These are phyloP conservation scores for Sorex maritimensis DNA, from an alignment of 2,797 vertebrate genomes.

Conservation along the genomic window DNA sequence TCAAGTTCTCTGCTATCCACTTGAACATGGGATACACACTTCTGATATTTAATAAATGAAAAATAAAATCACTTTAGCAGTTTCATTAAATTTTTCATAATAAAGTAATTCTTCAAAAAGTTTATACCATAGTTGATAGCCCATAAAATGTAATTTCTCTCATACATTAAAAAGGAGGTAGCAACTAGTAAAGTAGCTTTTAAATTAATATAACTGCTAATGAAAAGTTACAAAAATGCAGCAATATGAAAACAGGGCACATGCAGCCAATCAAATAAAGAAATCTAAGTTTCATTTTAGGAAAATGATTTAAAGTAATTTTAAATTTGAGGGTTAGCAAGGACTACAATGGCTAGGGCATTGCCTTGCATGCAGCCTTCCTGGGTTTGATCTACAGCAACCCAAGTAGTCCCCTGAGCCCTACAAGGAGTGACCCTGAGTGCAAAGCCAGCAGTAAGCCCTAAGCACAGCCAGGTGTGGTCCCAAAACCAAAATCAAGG, in stretches of 20 bases:
- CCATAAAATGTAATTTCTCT: conserved; percentile 48
- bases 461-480: no score
- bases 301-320: conserved; percentile 59
- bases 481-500: background rate
- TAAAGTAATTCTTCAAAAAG: conserved; percentile 37
- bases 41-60: conserved; percentile 89
- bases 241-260: background rate
- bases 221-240: conserved; percentile 27
- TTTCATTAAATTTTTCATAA: conserved; percentile 50
- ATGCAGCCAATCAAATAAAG: conserved; percentile 1
- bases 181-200: conserved; percentile 39
- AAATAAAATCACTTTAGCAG: conserved; percentile 44
- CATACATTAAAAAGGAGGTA: conserved; percentile 59
- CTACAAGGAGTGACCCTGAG: no score
- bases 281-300: conserved; percentile 64
- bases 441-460: no score
- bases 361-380: background rate
- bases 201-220: conserved; percentile 37
- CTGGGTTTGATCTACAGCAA: no score
- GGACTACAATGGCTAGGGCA: background rate
- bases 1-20: conserved; percentile 96
- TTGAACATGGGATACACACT: conserved; percentile 93
- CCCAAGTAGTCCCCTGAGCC: no score
- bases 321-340: conserved; percentile 35
- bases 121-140: background rate